Base-by-base conservation (phyloP, 1,140 invertebrate species). In the Samia ricini region DNA sequence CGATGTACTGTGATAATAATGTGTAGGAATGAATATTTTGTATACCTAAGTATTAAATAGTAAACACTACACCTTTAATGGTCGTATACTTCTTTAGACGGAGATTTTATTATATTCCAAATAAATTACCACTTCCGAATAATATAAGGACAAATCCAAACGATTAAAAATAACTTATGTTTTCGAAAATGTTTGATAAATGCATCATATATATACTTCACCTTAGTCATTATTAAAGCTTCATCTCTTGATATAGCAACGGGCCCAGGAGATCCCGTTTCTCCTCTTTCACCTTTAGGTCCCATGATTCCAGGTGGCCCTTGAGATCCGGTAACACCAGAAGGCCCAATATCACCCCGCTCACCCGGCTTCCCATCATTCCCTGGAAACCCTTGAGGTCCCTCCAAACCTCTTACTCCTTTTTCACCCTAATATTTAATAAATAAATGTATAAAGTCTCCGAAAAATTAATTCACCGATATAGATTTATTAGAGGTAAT, bases 251-350 rank as follows among this genome's bases (percentile, higher is more conserved):
- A 86, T 64, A 94, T 89, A 2, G 92, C 91, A 0, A 93, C 91
- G 22, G 92, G 92, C 21, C 95, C 95, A 1, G 94, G 93, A 15
- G 94, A 93, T n/a, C 95, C 95, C 42, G 92, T 80, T 57, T 95
- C 94, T 2, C 95, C 95, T 60, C 92, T 91, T 22, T 95, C 93
- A 7, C 95, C 95, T 79, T 94, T 94, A 79, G 66, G 71, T 8
- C 95, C 95, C 60, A 92, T 88, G 4, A 91, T 77, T 15, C 95
- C 95, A 61, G 92, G 84, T 33, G 91, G 78, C 4, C 95, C 95
- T 71, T 93, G 92, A 26, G 93, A 82, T 0, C 95, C 95, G 5
- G 93, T 92, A 33, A 93, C 72, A 4, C 94, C 94, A 0, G 93
- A 89, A 26, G 92, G 91, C 10, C 94, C 94, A 36, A 87, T 88